phyloP scores from a whole-genome alignment of 2,888 invertebrate species.

The Romanomermis culicivorax region DNA sequence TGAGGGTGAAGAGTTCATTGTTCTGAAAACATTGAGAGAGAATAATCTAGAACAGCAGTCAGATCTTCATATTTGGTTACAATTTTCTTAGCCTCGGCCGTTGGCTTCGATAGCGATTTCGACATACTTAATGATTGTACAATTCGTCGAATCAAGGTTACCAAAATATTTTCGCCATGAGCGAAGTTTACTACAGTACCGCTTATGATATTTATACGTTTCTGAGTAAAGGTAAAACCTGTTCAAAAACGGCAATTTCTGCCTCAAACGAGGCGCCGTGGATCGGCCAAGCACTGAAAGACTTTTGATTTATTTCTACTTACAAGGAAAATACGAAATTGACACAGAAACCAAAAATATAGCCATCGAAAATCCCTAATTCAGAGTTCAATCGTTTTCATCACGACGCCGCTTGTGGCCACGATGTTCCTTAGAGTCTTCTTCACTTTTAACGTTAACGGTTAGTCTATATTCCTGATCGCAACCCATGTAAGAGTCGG shows the following conservation, averaged over 20 bases:
- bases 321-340: too few species aligned
- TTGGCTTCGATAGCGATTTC: neutral
- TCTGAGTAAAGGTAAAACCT: too few species aligned
- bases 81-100: neutral
- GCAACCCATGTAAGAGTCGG: slow-evolving; percentile 92
- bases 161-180: too few species aligned
- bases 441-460: slow-evolving; percentile 25
- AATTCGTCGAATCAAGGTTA: too few species aligned
- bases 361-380: neutral
- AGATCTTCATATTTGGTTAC: too few species aligned
- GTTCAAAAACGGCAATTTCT: too few species aligned
- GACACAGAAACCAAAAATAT: too few species aligned
- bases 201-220: too few species aligned
- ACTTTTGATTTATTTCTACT: too few species aligned
- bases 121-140: neutral
- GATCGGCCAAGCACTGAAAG: too few species aligned
- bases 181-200: too few species aligned
- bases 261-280: too few species aligned
- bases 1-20: slow-evolving; percentile 69
- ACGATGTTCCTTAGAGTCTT: neutral
- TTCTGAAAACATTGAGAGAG: slow-evolving; percentile 13
- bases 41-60: neutral
- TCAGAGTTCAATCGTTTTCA: slow-evolving; percentile 4
- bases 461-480: slow-evolving; percentile 92
- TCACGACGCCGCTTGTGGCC: slow-evolving; percentile 8